Evolutionary conservation across 1,140 invertebrate species (phyloP), one percentile per base, ranked within the genome.

Genomic region (Uloborus diversus): DNA sequence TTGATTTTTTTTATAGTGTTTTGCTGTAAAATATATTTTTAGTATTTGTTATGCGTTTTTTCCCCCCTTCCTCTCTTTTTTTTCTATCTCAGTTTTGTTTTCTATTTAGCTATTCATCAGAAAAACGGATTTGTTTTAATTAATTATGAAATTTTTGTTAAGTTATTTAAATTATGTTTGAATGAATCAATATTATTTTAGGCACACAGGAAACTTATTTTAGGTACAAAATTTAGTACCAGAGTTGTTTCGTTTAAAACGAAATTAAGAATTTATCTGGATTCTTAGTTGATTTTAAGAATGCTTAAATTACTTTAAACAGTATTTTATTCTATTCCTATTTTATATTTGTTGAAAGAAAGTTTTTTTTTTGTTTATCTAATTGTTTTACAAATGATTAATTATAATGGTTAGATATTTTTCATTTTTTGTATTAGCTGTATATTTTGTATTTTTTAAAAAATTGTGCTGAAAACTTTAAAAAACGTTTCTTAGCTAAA

Each of bases 101-200:
- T 62, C 33, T 62, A 30, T 62, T 25, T 30, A 42, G 32, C 62
- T 23, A 37, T 25, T n/a, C 37, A 65, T 65, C 65, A 68, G 65
- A 68, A 68, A 68, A 68, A 68, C 28, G 65, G 65, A 32, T 49
- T 68, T 68, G 25, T 30, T 20, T 68, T 42, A 14, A 32, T 7
- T 62, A 33, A 14, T 0, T 3, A 62, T n/a, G 30, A 47, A 49
- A 49, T 49, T 20, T 17, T 49, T 49, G 47, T 20, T 20, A 17
- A 20, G 47, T 17, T 20, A 49, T 13, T 49, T 49, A 49, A 20
- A 17, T 49, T 49, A 17, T 49, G 14, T 13, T 49, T 49, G 20
- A n/a, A n/a, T n/a, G n/a, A n/a, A n/a, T n/a, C n/a, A n/a, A n/a
- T n/a, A n/a, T n/a, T n/a, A n/a, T n/a, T n/a, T n/a, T n/a, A n/a